Base-by-base conservation (phyloP, 2,888 invertebrate genomes). In the Melangyna quadrimaculata region DNA sequence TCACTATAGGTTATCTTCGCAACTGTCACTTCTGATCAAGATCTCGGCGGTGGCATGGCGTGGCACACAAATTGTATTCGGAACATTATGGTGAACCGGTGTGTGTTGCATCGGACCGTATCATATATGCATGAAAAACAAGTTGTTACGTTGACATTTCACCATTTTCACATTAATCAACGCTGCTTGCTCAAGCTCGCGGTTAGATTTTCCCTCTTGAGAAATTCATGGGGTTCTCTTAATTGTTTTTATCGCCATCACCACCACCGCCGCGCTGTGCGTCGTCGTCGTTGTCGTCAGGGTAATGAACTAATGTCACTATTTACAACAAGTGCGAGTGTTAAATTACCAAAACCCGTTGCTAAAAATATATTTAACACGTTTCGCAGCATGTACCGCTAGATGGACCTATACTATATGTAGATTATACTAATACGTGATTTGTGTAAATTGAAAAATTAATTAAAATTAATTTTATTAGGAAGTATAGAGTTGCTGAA, bases 131-230 rank as follows among this genome's bases (percentile, higher is more conserved):
- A 43, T 67, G 45, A 55, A 63, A 78, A 83, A 79, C 70, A 29
- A 84, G 79, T 84, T 75, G 59, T 79, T 37, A 53, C 59, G 59
- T 53, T 79, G 83, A 79, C 83, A 84, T 84, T 84, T 84, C 79
- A 74, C 83, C 59, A 81, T 43, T 69, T 61, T 43, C 32, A 35
- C 72, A 40, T 35, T 65, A 75, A 53, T 70, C 61, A 70, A 32
- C 35, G 37, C 32, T 53, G 78, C 61, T 78, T 82, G 78, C 78
- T 83, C 73, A 78, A 73, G 78, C 55, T 37, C n/a, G 53, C 35
- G 40, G 48, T 63, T 32, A 48, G 59, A 77, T 77, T 81, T 81
- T 75, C 77, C 71, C 81, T 77, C 45, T 78, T 67, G 35, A 55
- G 70, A 70, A 69, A 70, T 74, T 79, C 67, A 71, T 45, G 37